Evolutionary conservation across 2,113 vertebrate species (phyloP).

Genomic region (Strix aluco): DNA sequence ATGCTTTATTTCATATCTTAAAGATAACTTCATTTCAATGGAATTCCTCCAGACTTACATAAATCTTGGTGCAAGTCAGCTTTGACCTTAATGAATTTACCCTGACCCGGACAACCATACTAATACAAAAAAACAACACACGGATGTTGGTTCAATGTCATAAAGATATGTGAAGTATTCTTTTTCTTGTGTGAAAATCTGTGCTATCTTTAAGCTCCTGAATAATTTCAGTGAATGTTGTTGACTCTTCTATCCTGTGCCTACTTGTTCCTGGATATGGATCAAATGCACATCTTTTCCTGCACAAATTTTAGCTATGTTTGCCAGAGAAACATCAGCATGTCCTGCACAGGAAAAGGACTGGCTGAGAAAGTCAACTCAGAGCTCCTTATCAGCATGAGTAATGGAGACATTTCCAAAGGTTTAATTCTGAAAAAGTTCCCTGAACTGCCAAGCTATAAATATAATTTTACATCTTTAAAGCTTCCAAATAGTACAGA

Average conservation of each 20-base stretch:
- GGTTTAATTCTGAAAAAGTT: background rate
- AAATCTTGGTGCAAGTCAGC: background rate
- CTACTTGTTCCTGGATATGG: conserved; percentile 21
- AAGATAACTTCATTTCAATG: background rate
- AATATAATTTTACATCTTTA: background rate
- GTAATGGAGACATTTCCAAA: background rate
- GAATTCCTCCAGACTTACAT: background rate
- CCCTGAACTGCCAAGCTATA: background rate
- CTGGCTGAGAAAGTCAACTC: background rate
- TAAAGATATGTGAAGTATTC: background rate
- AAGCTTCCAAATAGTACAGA: background rate
- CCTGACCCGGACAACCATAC: background rate
- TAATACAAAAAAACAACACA: background rate
- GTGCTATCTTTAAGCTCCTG: background rate
- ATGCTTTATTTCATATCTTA: background rate
- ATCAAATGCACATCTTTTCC: conserved; percentile 22
- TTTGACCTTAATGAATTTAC: background rate
- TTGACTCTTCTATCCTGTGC: background rate
- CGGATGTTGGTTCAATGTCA: background rate
- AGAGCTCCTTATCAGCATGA: background rate
- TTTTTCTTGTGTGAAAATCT: background rate
- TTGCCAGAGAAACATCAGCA: conserved; percentile 43
- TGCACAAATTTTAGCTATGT: background rate
- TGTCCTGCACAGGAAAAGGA: conserved; percentile 3
- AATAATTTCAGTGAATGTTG: background rate